Base-by-base conservation (phyloP, 2,797 vertebrate genomes). In the Pseudopleuronectes americanus region DNA sequence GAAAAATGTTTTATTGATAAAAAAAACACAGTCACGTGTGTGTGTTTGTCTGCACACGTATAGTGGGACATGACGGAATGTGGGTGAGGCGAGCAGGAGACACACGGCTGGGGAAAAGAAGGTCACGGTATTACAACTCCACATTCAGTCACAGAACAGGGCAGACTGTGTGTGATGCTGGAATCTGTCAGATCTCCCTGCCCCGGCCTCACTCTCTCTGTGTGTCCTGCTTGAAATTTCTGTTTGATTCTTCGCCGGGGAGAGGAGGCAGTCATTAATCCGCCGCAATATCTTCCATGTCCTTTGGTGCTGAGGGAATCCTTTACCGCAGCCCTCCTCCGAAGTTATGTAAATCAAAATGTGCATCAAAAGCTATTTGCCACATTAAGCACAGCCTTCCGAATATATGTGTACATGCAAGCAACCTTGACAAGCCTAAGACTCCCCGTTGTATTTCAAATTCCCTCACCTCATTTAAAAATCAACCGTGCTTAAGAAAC, bases 161-260 rank as follows among this genome's bases (percentile, higher is more conserved):
- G 79, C 82, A 91, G 84, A 79, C 81, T 79, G 74, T 62, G 84
- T 90, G 86, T 85, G 84, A 89, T 90, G 79, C 84, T 72, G 85
- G 71, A 90, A 87, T 92, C 91, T 79, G 74, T 92, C 87, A 90
- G 90, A 93, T 93, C 91, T 91, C 64, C 56, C 74, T 83, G 83
- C 84, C 84, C 83, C 58, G 65, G 74, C 68, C 76, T 82, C 79
- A 77, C 87, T 76, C 85, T 76, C 85, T 85, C 87, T 91, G 84
- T 90, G 90, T 89, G 90, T 92, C 89, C 90, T 91, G 84, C 86
- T 94, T 88, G 85, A 89, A 91, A 89, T 92, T 93, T 93, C 91
- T 87, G 83, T 93, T 94, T 94, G 89, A 94, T 94, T 91, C 90
- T 84, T 84, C 54, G 24, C 83, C 77, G 79, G 77, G 81, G 80